A percentile compares a stretch with the other conserved stretches of the same genome.
These are phyloP conservation scores for Harpalus rufipes DNA, from an alignment of 2,888 invertebrate species.

Conservation along the genomic window DNA sequence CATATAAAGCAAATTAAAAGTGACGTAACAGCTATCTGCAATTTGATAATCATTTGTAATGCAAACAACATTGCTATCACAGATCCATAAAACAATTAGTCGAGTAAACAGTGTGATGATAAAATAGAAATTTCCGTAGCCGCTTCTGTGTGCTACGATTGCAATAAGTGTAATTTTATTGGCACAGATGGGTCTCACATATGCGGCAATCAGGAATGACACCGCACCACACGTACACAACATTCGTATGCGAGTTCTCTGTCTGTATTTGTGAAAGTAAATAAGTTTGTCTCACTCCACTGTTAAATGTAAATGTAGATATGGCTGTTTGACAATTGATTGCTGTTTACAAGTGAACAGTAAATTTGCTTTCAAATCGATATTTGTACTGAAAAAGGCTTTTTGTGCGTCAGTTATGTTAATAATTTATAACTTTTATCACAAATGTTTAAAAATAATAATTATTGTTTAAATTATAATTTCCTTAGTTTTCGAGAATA, in stretches of 20 bases:
- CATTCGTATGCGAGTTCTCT: slow-evolving; percentile 1
- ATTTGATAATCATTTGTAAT: slow-evolving; percentile 34
- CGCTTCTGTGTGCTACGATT: slow-evolving; percentile 58
- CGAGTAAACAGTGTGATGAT: slow-evolving; percentile 52
- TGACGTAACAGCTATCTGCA: slow-evolving; percentile 19
- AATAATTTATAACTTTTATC: no score
- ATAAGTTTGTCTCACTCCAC: slow-evolving; percentile 24
- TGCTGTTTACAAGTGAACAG: slow-evolving; percentile 60
- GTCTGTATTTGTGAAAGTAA: slow-evolving; percentile 17
- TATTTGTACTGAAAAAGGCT: slow-evolving; percentile 14
- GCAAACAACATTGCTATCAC: slow-evolving; percentile 48
- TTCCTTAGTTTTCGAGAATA: no score
- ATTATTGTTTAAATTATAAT: no score
- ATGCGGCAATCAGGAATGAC: slow-evolving; percentile 60
- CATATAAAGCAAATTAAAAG: slow-evolving; percentile 6
- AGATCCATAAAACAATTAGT: slow-evolving; percentile 64
- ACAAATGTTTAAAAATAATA: no score
- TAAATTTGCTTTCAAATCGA: slow-evolving; percentile 57
- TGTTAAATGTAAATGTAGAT: slow-evolving; percentile 36
- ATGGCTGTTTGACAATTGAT: slow-evolving; percentile 64
- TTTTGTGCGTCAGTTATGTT: no score
- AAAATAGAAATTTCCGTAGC: slow-evolving; percentile 56
- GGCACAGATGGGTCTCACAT: slow-evolving; percentile 55
- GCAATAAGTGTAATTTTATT: slow-evolving; percentile 64
- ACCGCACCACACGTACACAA: neutral